Base-by-base conservation (phyloP, 1,140 invertebrate species). In the Pogonomyrmex barbatus region DNA sequence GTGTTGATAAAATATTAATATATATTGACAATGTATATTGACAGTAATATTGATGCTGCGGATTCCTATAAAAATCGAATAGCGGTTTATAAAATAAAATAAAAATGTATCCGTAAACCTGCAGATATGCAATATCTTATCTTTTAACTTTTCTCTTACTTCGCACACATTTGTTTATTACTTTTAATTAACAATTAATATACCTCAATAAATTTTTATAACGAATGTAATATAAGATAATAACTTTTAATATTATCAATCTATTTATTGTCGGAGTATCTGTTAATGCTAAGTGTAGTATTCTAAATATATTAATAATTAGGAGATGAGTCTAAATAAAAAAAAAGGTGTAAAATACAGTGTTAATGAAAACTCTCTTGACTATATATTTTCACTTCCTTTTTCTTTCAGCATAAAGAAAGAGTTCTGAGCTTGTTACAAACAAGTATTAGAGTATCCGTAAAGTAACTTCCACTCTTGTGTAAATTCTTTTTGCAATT, bases 361-460 rank as follows among this genome's bases (percentile, higher is more conserved):
- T 33, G 52, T 60, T 83, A 73, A 60, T 30, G 30, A 83, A 83
- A 71, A 71, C 67, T 68, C 62, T 63, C 33, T 14, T n/a, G 45
- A 36, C 56, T 70, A 24, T 67, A 24, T 42, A 24, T 42, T 82
- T 10, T 45, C 54, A 73, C 9, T 12, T 83, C 50, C 17, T 3
- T 47, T 50, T 24, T 58, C 33, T 47, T 39, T 33, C 39, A 33
- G 4, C 33, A 47, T 79, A 14, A 45, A 17, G 62, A n/a, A 65
- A 65, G n/a, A 65, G 42, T 78, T 50, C 39, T 39, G 17, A 65
- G 24, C 6, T 45, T 71, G 39, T 70, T 50, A 39, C 63, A 70
- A 70, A 58, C 30, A 67, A 79, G 30, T 50, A 52, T 5, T 39
- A 79, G 39, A 50, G 62, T 17, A 52, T 6, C 62, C 24, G 24